Evolutionary conservation across 1,140 invertebrate species (phyloP).

Genomic region (Pseudomyrmex flavicornis): DNA sequence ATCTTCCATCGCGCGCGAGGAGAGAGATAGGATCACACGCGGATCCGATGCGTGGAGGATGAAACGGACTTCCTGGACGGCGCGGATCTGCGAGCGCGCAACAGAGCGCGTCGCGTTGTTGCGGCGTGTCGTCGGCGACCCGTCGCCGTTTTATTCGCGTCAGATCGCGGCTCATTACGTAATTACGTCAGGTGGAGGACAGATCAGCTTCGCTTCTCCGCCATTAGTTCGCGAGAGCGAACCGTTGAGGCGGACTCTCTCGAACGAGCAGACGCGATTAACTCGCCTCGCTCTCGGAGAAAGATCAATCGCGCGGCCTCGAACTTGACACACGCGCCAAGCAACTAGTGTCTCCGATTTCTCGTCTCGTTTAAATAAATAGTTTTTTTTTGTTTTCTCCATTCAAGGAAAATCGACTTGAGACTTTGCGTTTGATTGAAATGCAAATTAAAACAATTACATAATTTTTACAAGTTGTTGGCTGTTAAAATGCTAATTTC

Average conservation of each 20-base stretch:
- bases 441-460: too few species aligned
- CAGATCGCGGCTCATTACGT: conserved; percentile 35
- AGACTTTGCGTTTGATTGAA: too few species aligned
- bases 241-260: conserved; percentile 28
- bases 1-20: conserved; percentile 7
- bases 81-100: neutral
- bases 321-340: conserved; percentile 44
- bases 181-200: conserved; percentile 56
- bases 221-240: conserved; percentile 42
- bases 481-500: too few species aligned
- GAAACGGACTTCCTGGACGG: neutral
- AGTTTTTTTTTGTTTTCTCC: neutral
- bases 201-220: conserved; percentile 42
- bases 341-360: conserved; percentile 28
- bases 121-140: conserved; percentile 10
- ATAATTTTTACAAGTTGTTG: too few species aligned
- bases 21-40: conserved; percentile 15
- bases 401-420: too few species aligned
- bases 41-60: conserved; percentile 10
- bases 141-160: conserved; percentile 33
- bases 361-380: conserved; percentile 2
- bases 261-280: conserved; percentile 32
- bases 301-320: conserved; percentile 58
- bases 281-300: conserved; percentile 21
- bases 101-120: neutral